These are phyloP conservation scores for Pyrochroa serraticornis DNA, from an alignment of 2,888 invertebrate genomes.

Conservation along the genomic window DNA sequence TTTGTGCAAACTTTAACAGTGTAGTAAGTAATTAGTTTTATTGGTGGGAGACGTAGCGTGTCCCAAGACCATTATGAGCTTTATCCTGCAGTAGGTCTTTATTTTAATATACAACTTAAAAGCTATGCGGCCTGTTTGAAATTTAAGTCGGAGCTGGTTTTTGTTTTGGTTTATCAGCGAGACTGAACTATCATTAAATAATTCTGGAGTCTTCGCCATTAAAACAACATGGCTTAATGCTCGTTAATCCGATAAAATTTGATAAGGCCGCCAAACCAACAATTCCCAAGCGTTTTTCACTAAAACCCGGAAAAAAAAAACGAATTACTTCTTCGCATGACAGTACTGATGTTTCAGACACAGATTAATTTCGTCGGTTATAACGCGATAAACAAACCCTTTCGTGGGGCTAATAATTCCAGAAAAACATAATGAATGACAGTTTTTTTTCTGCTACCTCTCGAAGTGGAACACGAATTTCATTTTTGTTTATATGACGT, in stretches of 20 bases:
- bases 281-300: background rate
- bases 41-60: too few relatives aligned
- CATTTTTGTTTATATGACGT: too few relatives aligned
- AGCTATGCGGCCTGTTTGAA: too few relatives aligned
- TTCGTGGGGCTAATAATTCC: background rate
- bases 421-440: background rate
- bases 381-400: background rate
- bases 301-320: background rate
- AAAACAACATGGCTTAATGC: too few relatives aligned
- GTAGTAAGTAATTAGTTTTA: too few relatives aligned
- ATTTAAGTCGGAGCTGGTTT: too few relatives aligned
- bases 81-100: too few relatives aligned
- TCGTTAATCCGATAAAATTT: background rate
- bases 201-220: too few relatives aligned
- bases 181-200: background rate
- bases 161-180: background rate
- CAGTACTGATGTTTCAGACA: background rate
- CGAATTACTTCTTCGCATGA: constrained; percentile 1
- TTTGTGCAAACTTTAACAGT: too few relatives aligned
- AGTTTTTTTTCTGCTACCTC: background rate
- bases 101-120: too few relatives aligned
- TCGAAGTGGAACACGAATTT: constrained; percentile 1
- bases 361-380: background rate
- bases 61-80: too few relatives aligned
- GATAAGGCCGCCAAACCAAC: background rate